These are phyloP conservation scores for Bradypodion pumilum DNA, from an alignment of 2,797 vertebrate species.

Conservation along the genomic window DNA sequence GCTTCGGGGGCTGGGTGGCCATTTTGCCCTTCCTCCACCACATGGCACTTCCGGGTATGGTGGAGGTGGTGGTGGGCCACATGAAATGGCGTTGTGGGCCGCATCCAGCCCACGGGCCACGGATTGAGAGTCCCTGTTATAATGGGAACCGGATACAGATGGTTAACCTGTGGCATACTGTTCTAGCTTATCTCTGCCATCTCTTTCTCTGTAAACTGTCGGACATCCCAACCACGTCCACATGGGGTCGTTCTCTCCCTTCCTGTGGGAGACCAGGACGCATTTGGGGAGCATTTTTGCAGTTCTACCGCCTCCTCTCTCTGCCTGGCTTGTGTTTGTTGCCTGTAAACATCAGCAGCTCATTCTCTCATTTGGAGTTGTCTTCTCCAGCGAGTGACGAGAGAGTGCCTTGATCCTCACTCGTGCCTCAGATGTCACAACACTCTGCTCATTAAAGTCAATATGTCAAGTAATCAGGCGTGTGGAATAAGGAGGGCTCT, in stretches of 20 bases:
- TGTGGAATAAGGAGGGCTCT: constrained; percentile 24
- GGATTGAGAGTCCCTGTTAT: too few relatives aligned
- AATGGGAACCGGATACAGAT: too few relatives aligned
- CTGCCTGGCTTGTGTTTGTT: constrained; percentile 8
- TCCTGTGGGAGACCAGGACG: neutral
- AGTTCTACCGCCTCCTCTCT: too few relatives aligned
- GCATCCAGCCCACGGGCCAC: too few relatives aligned
- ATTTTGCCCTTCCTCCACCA: too few relatives aligned
- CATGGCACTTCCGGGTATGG: too few relatives aligned
- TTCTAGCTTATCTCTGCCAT: accelerated
- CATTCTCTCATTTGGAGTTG: neutral
- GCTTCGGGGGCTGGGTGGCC: too few relatives aligned
- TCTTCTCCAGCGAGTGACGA: neutral
- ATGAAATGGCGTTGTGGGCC: too few relatives aligned
- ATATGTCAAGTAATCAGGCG: constrained; percentile 28
- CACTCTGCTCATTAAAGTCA: constrained; percentile 50
- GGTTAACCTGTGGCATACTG: accelerated
- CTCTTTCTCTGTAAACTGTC: neutral
- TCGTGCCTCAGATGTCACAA: constrained; percentile 50
- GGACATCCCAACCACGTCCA: constrained; percentile 54
- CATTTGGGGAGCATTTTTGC: constrained; percentile 1
- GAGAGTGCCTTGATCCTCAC: constrained; percentile 40
- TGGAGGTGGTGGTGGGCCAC: too few relatives aligned
- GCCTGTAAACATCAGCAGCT: neutral
- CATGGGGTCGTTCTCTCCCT: constrained; percentile 56